Conservation (phyloP, 2,888 invertebrate species). For the Mimumesa dahlbomi region DNA sequence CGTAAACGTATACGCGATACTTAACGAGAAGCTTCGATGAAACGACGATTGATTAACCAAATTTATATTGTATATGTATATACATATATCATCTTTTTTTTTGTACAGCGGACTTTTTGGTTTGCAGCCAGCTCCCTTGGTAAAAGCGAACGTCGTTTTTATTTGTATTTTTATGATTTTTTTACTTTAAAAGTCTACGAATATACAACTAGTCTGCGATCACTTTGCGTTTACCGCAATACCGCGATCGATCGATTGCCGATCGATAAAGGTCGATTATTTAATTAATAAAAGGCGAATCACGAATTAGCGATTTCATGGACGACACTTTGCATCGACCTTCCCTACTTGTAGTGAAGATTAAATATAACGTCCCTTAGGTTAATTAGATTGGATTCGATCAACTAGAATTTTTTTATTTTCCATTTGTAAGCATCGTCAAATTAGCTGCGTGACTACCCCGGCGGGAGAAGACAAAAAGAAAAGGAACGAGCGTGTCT, state of each 20-base stretch:
- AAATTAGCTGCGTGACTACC: slow-evolving; percentile 31
- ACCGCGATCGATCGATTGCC: slow-evolving; percentile 24
- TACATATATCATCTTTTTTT: slow-evolving; percentile 14
- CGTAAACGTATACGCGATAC: slow-evolving; percentile 16
- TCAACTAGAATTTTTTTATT: slow-evolving; percentile 10
- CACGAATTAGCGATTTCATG: slow-evolving; percentile 47
- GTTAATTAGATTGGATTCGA: slow-evolving; percentile 32
- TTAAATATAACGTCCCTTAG: slow-evolving; percentile 38
- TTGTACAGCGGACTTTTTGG: slow-evolving; percentile 46
- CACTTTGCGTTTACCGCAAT: slow-evolving; percentile 3
- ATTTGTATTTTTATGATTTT: neutral
- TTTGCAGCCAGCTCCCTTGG: slow-evolving; percentile 23
- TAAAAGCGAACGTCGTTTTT: slow-evolving; percentile 39
- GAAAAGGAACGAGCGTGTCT: slow-evolving; percentile 37
- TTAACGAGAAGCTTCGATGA: slow-evolving; percentile 33
- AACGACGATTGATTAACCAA: slow-evolving; percentile 56
- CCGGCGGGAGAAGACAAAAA: slow-evolving; percentile 43
- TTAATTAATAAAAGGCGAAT: slow-evolving; percentile 49
- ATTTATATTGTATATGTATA: slow-evolving; percentile 28
- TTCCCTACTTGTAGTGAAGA: slow-evolving; percentile 32
- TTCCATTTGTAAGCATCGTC: slow-evolving; percentile 32
- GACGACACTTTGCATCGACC: slow-evolving; percentile 54
- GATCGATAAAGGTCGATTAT: slow-evolving; percentile 42
- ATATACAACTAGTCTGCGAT: slow-evolving; percentile 37
- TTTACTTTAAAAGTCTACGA: slow-evolving; percentile 29